phyloP scores from a whole-genome alignment of 2,113 vertebrate genomes.

The Ctenomys sociabilis region DNA sequence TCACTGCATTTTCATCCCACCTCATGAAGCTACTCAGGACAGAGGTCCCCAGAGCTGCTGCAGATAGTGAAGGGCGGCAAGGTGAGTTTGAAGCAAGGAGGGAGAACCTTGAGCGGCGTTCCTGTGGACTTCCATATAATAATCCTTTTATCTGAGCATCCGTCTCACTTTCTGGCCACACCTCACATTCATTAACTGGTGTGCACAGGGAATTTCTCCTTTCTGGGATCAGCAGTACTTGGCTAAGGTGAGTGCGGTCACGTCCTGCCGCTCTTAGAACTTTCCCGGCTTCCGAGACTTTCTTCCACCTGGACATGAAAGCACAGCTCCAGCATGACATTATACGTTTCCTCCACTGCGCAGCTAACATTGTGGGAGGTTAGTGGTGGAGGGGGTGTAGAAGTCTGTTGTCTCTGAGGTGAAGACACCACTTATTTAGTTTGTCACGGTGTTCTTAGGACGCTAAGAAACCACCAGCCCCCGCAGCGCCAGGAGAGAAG shows the following conservation, averaged over 20 bases:
- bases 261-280: not conserved
- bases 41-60: not conserved
- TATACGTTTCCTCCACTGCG: not conserved
- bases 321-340: not conserved
- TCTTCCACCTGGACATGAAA: not conserved
- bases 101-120: not conserved
- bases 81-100: not conserved
- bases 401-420: not conserved
- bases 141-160: not conserved
- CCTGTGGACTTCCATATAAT: not conserved
- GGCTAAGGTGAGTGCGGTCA: not conserved
- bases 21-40: not conserved
- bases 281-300: not conserved
- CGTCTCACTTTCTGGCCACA: not conserved
- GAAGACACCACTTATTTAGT: not conserved
- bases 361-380: not conserved
- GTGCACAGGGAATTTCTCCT: not conserved
- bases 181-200: not conserved
- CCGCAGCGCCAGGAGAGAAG: conserved; percentile 26
- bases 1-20: not conserved
- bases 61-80: not conserved
- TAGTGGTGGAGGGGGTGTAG: too few species aligned
- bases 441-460: not conserved
- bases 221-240: not conserved
- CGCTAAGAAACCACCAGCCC: not conserved